A percentile compares a stretch with the other conserved stretches of the same genome.
phyloP scores from a whole-genome alignment of 2,888 invertebrate species.

The Hirtodrosophila duncani region DNA sequence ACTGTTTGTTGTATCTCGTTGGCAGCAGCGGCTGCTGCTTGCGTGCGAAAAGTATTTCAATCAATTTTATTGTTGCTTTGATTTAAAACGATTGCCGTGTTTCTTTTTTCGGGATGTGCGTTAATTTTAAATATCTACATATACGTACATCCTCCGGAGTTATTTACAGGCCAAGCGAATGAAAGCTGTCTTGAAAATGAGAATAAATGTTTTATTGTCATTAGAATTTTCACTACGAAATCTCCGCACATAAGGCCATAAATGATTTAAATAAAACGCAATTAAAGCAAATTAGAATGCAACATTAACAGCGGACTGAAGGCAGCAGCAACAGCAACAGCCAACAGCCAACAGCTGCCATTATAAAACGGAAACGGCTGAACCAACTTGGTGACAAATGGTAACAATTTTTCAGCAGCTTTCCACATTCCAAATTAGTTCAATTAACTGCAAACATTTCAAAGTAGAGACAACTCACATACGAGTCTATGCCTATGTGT shows the following conservation, averaged over 20 bases:
- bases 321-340: too few relatives aligned
- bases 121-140: slow-evolving; percentile 42
- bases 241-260: too few relatives aligned
- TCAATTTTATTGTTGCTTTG: slow-evolving; percentile 65
- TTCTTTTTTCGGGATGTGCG: slow-evolving; percentile 34
- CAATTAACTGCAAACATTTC: slow-evolving; percentile 32
- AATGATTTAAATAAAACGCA: too few relatives aligned
- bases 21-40: slow-evolving; percentile 32
- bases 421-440: slow-evolving; percentile 32
- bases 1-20: slow-evolving; percentile 1
- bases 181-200: neutral
- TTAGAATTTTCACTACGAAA: too few relatives aligned
- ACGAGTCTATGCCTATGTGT: too few relatives aligned
- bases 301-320: too few relatives aligned
- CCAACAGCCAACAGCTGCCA: too few relatives aligned
- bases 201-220: slow-evolving; percentile 11
- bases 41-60: slow-evolving; percentile 67
- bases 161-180: slow-evolving; percentile 7
- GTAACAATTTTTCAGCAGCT: slow-evolving; percentile 25
- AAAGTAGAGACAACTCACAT: too few relatives aligned
- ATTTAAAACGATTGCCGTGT: slow-evolving; percentile 70
- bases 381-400: slow-evolving; percentile 36
- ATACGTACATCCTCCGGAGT: too few relatives aligned
- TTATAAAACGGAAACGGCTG: slow-evolving; percentile 26
- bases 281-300: too few relatives aligned